Percentiles rank a stretch among this genome's conserved stretches.
These are phyloP conservation scores for Cyclophora punctaria DNA, from an alignment of 2,888 invertebrate species.

Conservation along the genomic window DNA sequence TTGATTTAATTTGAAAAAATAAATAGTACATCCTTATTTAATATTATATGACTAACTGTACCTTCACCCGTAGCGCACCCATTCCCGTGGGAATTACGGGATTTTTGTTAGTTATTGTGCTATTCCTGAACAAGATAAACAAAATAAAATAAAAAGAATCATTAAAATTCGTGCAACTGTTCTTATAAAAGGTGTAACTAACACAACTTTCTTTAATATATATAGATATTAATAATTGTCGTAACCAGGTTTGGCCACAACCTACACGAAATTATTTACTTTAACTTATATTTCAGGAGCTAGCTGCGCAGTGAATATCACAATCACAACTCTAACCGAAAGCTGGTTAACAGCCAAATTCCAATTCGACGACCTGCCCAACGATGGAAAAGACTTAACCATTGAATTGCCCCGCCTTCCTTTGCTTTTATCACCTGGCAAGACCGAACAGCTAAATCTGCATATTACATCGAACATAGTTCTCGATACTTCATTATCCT, in stretches of 20 bases:
- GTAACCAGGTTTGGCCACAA: too few relatives aligned
- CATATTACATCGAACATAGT: conserved; percentile 50
- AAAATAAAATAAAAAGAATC: too few relatives aligned
- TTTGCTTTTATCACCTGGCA: conserved; percentile 49
- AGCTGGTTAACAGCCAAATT: conserved; percentile 59
- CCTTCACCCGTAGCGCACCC: too few relatives aligned
- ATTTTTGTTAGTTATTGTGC: too few relatives aligned
- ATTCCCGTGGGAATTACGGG: too few relatives aligned
- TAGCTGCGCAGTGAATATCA: conserved; percentile 35
- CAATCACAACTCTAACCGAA: conserved; percentile 47
- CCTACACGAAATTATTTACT: too few relatives aligned
- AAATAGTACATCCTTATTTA: too few relatives aligned
- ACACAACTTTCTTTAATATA: neutral
- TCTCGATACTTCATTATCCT: conserved; percentile 37
- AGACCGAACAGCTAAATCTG: conserved; percentile 46
- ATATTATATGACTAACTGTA: too few relatives aligned
- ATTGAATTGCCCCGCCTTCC: conserved; percentile 57
- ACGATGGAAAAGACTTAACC: conserved; percentile 35
- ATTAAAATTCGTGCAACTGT: too few relatives aligned
- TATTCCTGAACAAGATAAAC: too few relatives aligned
- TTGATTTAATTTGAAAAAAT: too few relatives aligned
- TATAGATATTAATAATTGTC: neutral
- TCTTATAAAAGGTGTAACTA: too few relatives aligned
- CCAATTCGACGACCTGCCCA: conserved; percentile 38
- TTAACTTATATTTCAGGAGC: conserved; percentile 37